Evolutionary conservation across 2,888 invertebrate species (phyloP).

Genomic region (Slavum lentiscoides): DNA sequence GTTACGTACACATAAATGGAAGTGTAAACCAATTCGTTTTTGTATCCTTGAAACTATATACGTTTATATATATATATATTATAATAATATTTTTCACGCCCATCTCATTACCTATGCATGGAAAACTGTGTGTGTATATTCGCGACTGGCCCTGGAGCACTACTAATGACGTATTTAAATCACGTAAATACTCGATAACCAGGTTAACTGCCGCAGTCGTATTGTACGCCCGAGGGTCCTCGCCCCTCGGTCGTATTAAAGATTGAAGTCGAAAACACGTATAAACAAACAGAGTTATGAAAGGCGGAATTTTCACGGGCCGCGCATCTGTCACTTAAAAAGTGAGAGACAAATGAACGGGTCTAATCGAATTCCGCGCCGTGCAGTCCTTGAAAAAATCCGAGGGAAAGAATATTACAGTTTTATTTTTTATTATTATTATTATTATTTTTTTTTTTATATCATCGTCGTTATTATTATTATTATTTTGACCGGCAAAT

Average conservation of each 20-base stretch:
- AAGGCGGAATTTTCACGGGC: constrained; percentile 35
- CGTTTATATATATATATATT: too few relatives aligned
- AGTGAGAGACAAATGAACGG: constrained; percentile 47
- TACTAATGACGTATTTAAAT: constrained; percentile 45
- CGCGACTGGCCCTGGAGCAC: constrained; percentile 10
- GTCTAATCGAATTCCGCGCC: constrained; percentile 42
- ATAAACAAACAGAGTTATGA: constrained; percentile 48
- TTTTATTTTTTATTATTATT: background rate
- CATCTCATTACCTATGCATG: constrained; percentile 53
- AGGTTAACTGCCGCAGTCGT: constrained; percentile 28
- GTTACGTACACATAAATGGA: background rate
- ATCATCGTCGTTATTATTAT: constrained; percentile 35
- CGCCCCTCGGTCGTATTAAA: constrained; percentile 42
- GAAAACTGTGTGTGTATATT: constrained; percentile 24
- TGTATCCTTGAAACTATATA: constrained; percentile 18
- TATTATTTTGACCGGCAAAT: constrained; percentile 49
- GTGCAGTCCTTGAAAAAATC: constrained; percentile 26
- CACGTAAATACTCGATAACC: constrained; percentile 38
- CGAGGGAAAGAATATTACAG: constrained; percentile 33
- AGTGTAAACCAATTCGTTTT: constrained; percentile 22
- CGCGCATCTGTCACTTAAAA: constrained; percentile 52
- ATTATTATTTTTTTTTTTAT: too few relatives aligned
- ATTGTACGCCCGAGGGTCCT: constrained; percentile 31
- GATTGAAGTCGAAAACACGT: constrained; percentile 49
- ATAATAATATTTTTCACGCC: constrained; percentile 44